Base-by-base conservation (phyloP, 30 jellyfish, hydroid and myxozoan genomes). In the Phacellophora camtschatica region DNA sequence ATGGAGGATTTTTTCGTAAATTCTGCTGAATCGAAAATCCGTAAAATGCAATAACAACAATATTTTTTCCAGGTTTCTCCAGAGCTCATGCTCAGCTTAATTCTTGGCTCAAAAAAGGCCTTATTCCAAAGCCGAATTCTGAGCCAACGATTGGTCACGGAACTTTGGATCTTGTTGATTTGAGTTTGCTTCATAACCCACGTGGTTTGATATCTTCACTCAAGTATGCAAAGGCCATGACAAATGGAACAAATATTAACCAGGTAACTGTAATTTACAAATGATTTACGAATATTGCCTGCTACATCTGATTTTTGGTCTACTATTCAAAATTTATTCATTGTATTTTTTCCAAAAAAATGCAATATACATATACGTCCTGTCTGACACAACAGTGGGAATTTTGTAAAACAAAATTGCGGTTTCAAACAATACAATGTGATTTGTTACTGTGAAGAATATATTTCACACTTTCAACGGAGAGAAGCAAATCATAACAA, bases 71-170 rank as follows among this genome's bases (percentile, higher is more conserved):
- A 80, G 91, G 67, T 50, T 34, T 51, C 15, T 67, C 77, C 25
- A 66, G 32, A 19, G 91, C 83, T 10, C 72, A 80, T 29, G 32
- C 53, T 9, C 91, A 80, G 49, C 81, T 80, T 37, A 45, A 35
- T 24, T 27, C 74, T 16, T 80, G 83, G 84, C 50, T 80, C 27
- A 80, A 65, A 37, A 37, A 58, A 15, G 91, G 91, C 8, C 10
- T 70, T 8, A 77, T 80, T 36, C 91, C 91, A 23, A 25, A 39
- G 10, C 91, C 84, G 12, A 27, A 54, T 30, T 31, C 91, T 0
- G 91, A 80, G 56, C 91, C 84, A 15, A 80, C 91, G 3, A 65
- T 65, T 35, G 84, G 91, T 0, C 72, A 67, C 43, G 91, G 91
- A 9, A 15, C 41, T 0, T 57, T 66, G 12, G 91, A 80, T 10